These are phyloP conservation scores for Promerops cafer DNA, from an alignment of 2,113 vertebrate genomes.

Conservation along the genomic window DNA sequence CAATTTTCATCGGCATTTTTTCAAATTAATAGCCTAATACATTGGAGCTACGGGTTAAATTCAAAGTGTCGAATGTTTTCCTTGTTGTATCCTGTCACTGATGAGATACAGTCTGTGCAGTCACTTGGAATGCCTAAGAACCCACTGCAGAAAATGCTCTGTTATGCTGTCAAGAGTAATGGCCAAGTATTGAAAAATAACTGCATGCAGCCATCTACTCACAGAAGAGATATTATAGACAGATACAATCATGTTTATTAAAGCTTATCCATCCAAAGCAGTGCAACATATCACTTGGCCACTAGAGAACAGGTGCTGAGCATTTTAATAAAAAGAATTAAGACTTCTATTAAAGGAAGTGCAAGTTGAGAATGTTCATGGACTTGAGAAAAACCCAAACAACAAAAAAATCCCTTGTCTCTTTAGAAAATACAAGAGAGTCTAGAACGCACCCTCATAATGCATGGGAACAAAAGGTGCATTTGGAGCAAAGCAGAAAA, in stretches of 20 bases:
- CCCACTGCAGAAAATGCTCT: not conserved
- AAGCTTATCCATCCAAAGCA: not conserved
- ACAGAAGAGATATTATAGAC: not conserved
- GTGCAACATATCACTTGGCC: not conserved
- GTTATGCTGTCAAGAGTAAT: not conserved
- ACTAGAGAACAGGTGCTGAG: not conserved
- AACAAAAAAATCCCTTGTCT: not conserved
- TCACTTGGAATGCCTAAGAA: not conserved
- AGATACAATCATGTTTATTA: not conserved
- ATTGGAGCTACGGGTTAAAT: not conserved
- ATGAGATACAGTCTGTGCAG: not conserved
- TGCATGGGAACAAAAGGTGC: not conserved
- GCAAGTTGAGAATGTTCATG: not conserved
- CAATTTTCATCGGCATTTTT: not conserved
- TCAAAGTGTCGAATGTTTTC: not conserved
- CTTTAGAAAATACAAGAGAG: not conserved
- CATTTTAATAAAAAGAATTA: not conserved
- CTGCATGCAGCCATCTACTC: not conserved
- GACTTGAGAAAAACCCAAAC: not conserved
- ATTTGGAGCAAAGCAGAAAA: not conserved
- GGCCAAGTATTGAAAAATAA: not conserved
- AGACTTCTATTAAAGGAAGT: not conserved
- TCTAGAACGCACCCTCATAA: not conserved
- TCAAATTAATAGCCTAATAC: not conserved
- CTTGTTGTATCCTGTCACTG: not conserved